Base-by-base conservation (phyloP, 2,888 invertebrate genomes). In the Eristalis intricaria region DNA sequence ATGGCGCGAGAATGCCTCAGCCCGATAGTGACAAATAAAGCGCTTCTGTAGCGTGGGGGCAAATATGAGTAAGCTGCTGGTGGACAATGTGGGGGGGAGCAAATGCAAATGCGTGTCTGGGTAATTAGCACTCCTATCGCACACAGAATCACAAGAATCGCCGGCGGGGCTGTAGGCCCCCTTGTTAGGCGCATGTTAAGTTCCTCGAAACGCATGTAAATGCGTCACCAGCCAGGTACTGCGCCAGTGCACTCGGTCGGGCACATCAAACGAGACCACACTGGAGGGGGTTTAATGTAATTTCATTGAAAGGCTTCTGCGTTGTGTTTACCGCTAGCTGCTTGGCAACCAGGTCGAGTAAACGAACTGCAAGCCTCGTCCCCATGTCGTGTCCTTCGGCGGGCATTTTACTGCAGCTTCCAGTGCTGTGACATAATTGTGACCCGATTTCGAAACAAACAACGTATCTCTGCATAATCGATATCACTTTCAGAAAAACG, bases 21-120 rank as follows among this genome's bases (percentile, higher is more conserved):
- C 35, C 76, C 76, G 65, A 78, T 68, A 74, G 65, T 50, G 78
- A n/a, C 78, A 83, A 82, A 82, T 75, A 86, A 86, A 86, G 63
- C 64, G 64, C 73, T 56, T 2, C 74, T 64, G 74, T 86, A 65
- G 74, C 68, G 77, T 56, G 7, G 26, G 7, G 60, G 15, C 26
- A 26, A 26, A 26, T 40, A 60, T 19, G 11, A 35, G 35, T 32
- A 32, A 32, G 32, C 32, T 32, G 32, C 32, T 32, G 32, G 32
- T 38, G 81, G 81, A 56, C 68, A 68, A 43, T 1, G 40, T 29
- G 63, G 35, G 63, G 63, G 61, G 63, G 69, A 61, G n/a, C 56
- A 35, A 81, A 75, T 64, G 74, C 63, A 40, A 69, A 69, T 58
- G 43, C 69, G 56, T 75, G 74, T 56, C 40, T 61, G 32, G 56